phyloP scores from a whole-genome alignment of 2,113 vertebrate genomes.

The Ophthalmotilapia sp. region DNA sequence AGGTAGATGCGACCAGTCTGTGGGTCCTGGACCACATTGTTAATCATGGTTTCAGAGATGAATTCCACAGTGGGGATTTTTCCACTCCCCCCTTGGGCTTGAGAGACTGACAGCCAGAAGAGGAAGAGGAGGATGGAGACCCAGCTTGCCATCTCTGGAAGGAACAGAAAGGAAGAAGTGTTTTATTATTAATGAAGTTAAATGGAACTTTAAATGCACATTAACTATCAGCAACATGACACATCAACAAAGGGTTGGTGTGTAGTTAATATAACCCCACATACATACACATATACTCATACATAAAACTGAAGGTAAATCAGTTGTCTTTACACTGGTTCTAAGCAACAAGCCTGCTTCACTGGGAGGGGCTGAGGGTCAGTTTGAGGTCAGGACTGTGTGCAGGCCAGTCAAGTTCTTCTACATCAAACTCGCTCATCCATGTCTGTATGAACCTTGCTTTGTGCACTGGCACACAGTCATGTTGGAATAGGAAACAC shows the following conservation, averaged over 20 bases:
- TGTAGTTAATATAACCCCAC: background rate
- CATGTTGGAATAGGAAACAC: background rate
- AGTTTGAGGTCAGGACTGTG: background rate
- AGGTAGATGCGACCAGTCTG: slow-evolving; percentile 68
- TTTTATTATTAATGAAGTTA: slow-evolving; percentile 8
- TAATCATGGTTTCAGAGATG: slow-evolving; percentile 74
- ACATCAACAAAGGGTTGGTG: background rate
- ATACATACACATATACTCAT: background rate
- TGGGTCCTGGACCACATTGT: slow-evolving; percentile 82
- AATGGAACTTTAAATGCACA: background rate
- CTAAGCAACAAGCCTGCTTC: background rate
- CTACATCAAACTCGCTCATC: background rate
- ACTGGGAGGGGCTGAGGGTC: background rate
- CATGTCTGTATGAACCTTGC: background rate
- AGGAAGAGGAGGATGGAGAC: slow-evolving; percentile 47
- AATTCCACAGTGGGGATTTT: slow-evolving; percentile 16
- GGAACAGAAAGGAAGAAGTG: background rate
- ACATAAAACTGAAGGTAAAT: background rate
- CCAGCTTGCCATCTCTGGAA: slow-evolving; percentile 72
- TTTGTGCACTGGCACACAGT: background rate
- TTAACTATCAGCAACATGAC: background rate
- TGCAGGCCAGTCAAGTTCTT: background rate
- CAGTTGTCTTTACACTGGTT: background rate
- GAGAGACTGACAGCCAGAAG: background rate
- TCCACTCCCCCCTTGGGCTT: slow-evolving; percentile 29